Evolutionary conservation across 37 sponge, comb jelly and placozoan genomes (phyloP), one percentile per base, ranked within the genome.

Genomic region (Trichoplax adhaerens): DNA sequence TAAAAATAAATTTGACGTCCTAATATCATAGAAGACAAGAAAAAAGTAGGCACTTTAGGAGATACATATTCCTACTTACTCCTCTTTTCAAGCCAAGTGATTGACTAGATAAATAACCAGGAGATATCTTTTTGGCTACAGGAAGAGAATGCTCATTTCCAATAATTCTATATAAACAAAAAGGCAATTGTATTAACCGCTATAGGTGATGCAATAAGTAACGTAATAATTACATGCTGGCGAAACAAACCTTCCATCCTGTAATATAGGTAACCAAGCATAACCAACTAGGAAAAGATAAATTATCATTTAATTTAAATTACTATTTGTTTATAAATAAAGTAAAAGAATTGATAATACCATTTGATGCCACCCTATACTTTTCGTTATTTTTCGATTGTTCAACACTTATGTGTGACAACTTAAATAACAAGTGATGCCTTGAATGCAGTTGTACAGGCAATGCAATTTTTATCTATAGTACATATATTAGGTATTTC

Each of bases 381-480:
- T 73, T 73, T 65, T 80, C 82, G 29, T 69, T 46, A 2, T 61
- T 67, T 66, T 81, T 88, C 70, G 76, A 83, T 58, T 79, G 58
- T 53, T 93, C 87, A 69, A 85, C 83, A 70, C 77, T 75, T 74
- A 93, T 66, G 78, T 93, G 89, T 65, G 68, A 83, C 80, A 89
- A 93, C 1, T 89, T 93, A 72, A 93, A 89, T 62, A 93, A 74
- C 7, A 93, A 61, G 74, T 93, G 94, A 64, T 89, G 94, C 49
- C 62, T 53, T 2, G 58, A 12, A 48, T 74, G 69, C 1, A 93
- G 56, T 8, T 80, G 46, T 5, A 89, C 70, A 8, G 94, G 94
- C 1, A 93, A 79, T 57, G 81, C 74, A 50, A 93, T 65, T 68
- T 93, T 93, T 61, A 89, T 77, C 91, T 91, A 66, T 48, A 79